phyloP scores from a whole-genome alignment of 2,797 vertebrate genomes.

The Spinus olivaceus region DNA sequence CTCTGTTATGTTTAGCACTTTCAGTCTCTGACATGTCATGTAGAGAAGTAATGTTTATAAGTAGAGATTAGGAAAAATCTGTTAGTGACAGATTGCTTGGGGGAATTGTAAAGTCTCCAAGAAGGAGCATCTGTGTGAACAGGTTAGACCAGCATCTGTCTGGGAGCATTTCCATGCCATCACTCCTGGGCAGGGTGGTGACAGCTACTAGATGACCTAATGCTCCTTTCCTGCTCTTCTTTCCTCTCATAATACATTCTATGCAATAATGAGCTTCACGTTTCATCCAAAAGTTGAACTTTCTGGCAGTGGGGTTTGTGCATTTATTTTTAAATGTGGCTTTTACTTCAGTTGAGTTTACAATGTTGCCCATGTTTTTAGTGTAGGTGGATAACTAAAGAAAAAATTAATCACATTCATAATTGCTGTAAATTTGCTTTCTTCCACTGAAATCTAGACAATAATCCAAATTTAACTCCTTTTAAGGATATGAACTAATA shows the following conservation, averaged over 20 bases:
- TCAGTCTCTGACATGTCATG: background rate
- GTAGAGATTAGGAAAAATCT: background rate
- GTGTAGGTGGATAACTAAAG: background rate
- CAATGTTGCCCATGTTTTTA: background rate
- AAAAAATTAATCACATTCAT: background rate
- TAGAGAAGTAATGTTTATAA: background rate
- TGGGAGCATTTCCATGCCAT: background rate
- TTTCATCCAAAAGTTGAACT: background rate
- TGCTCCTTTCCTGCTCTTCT: background rate
- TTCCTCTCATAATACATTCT: background rate
- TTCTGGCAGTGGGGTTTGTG: background rate
- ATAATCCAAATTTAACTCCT: background rate
- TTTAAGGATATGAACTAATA: background rate
- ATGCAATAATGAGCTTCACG: background rate
- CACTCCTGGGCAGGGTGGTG: background rate
- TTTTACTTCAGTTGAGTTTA: background rate
- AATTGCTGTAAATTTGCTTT: background rate
- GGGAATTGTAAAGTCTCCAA: background rate
- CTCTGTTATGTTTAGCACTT: background rate
- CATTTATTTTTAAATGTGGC: background rate
- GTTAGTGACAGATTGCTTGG: background rate
- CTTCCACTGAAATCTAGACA: background rate
- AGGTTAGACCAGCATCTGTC: background rate
- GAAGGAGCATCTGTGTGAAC: background rate
- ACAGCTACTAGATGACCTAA: background rate